A percentile compares a stretch with the other conserved stretches of the same genome.
phyloP scores from a whole-genome alignment of 1,140 invertebrate genomes.

The Heterodera schachtii region DNA sequence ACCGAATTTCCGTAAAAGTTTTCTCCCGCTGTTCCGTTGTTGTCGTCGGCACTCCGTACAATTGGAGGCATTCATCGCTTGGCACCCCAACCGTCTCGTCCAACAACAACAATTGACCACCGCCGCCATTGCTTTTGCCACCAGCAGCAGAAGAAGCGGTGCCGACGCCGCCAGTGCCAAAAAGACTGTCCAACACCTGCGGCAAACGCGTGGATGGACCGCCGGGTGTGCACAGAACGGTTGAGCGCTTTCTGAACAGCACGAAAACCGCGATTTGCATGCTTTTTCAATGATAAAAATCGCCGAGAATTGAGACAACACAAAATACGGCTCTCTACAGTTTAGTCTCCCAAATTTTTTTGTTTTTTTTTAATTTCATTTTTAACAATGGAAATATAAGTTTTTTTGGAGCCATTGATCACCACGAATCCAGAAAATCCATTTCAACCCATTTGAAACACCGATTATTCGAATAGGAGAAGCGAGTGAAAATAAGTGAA shows the following conservation, averaged over 20 bases:
- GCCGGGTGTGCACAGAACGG: conserved; percentile 26
- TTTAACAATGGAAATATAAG: too few relatives aligned
- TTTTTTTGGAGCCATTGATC: too few relatives aligned
- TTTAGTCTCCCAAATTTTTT: too few relatives aligned
- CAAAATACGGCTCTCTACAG: background rate
- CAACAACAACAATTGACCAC: background rate
- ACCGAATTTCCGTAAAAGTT: conserved; percentile 38
- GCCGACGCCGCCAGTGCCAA: conserved; percentile 26
- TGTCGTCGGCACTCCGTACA: conserved; percentile 35
- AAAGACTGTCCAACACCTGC: conserved; percentile 36
- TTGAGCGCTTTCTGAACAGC: conserved; percentile 35
- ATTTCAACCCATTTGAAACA: too few relatives aligned
- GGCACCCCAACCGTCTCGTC: background rate
- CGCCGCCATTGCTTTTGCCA: conserved; percentile 3
- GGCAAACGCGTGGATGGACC: conserved; percentile 11
- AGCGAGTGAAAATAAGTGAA: too few relatives aligned
- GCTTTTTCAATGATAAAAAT: background rate
- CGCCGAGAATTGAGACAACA: background rate
- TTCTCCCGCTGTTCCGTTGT: conserved; percentile 1
- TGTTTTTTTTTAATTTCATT: too few relatives aligned
- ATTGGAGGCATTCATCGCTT: conserved; percentile 8
- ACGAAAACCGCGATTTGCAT: too few relatives aligned
- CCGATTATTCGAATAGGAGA: too few relatives aligned
- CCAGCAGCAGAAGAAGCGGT: background rate
- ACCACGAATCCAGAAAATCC: too few relatives aligned